Evolutionary conservation across 2,797 vertebrate genomes (phyloP).

Genomic region (Poecile montanus): DNA sequence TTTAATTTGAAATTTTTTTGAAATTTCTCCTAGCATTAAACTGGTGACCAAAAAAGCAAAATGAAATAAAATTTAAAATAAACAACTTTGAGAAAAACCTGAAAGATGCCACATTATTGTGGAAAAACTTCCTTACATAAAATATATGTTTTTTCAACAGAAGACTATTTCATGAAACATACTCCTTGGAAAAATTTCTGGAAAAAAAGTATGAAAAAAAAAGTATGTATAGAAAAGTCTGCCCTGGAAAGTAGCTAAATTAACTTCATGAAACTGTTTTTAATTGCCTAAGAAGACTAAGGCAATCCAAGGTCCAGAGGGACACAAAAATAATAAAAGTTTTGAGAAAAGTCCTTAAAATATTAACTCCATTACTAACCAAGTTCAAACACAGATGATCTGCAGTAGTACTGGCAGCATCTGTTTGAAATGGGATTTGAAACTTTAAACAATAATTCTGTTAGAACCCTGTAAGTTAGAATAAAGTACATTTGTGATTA

Average conservation of each 20-base stretch:
- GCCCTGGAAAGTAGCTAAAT: neutral
- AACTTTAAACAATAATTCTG: neutral
- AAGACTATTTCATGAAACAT: neutral
- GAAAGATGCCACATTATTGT: neutral
- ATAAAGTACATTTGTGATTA: neutral
- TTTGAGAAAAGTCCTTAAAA: neutral
- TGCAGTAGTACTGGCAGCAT: neutral
- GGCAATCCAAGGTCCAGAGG: neutral
- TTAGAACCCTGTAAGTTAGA: neutral
- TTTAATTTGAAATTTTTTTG: fast-evolving
- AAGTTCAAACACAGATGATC: neutral
- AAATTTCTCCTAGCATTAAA: neutral
- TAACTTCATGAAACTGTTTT: neutral
- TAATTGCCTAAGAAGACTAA: neutral
- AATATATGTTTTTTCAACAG: neutral
- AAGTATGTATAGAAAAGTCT: neutral
- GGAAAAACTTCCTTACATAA: neutral
- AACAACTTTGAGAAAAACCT: neutral
- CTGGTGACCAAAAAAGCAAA: neutral
- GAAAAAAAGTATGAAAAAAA: neutral
- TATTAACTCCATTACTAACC: neutral
- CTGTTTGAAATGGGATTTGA: neutral
- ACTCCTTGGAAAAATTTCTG: neutral
- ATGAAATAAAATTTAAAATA: neutral
- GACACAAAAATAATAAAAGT: neutral